phyloP scores from a whole-genome alignment of 2,113 vertebrate genomes.

The Chaenocephalus aceratus region DNA sequence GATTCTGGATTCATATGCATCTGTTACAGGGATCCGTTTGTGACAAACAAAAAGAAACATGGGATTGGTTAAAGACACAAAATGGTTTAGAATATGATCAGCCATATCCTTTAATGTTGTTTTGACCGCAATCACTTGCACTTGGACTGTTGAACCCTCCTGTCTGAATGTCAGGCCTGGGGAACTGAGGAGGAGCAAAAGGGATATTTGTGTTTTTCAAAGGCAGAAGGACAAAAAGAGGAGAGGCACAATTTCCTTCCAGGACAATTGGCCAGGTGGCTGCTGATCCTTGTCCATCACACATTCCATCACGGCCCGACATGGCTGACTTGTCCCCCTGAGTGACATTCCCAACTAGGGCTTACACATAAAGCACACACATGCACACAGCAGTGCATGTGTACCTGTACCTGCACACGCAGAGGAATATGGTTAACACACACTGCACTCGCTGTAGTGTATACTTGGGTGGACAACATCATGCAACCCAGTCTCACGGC shows the following conservation, averaged over 20 bases:
- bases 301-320: conserved; percentile 81
- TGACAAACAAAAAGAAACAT: too few relatives aligned
- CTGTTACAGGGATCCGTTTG: too few relatives aligned
- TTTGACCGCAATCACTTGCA: not conserved
- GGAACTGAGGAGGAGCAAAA: not conserved
- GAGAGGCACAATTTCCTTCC: conserved; percentile 72
- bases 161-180: conserved; percentile 5
- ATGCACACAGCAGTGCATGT: not conserved
- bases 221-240: conserved; percentile 5
- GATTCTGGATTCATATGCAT: too few relatives aligned
- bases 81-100: too few relatives aligned
- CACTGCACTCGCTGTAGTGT: not conserved
- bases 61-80: too few relatives aligned
- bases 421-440: not conserved
- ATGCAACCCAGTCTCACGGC: too few relatives aligned
- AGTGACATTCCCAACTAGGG: conserved; percentile 65
- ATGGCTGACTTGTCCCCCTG: conserved; percentile 80
- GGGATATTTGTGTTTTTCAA: not conserved
- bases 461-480: not conserved
- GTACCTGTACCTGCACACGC: not conserved
- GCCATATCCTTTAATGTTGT: not conserved
- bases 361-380: conserved; percentile 12
- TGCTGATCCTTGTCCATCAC: conserved; percentile 80
- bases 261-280: conserved; percentile 72
- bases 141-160: not conserved